Evolutionary conservation across 1,140 invertebrate genomes (phyloP).

Genomic region (Pemphigus obesinymphae): DNA sequence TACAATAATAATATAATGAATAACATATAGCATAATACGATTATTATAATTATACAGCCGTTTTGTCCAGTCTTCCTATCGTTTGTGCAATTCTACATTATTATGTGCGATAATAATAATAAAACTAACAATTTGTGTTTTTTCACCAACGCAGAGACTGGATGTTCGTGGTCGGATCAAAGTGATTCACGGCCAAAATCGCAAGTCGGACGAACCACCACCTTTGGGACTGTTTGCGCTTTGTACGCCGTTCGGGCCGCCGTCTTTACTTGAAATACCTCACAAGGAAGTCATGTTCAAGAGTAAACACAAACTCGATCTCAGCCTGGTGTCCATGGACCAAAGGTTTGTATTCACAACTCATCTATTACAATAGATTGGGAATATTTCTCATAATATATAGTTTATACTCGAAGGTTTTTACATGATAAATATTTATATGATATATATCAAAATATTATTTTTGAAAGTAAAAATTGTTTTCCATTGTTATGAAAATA

Average conservation of each 20-base stretch:
- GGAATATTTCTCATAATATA: too few species aligned
- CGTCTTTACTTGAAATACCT: conserved; percentile 79
- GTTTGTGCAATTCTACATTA: background rate
- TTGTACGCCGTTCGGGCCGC: conserved; percentile 96
- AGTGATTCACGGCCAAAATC: conserved; percentile 91
- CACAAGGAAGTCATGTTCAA: conserved; percentile 98
- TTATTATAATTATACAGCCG: background rate
- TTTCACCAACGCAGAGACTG: conserved; percentile 66
- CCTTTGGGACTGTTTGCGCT: conserved; percentile 92
- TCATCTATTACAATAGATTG: too few species aligned
- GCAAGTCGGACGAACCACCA: conserved; percentile 87
- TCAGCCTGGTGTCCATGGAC: conserved; percentile 94
- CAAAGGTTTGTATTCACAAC: conserved; percentile 62
- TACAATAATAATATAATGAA: background rate
- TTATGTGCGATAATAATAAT: background rate
- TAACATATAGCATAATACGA: background rate
- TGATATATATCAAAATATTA: too few species aligned
- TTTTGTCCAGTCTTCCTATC: background rate
- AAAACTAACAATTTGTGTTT: background rate
- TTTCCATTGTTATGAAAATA: too few species aligned
- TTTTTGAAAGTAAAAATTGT: too few species aligned
- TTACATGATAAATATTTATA: too few species aligned
- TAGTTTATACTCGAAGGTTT: too few species aligned
- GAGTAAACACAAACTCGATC: conserved; percentile 96
- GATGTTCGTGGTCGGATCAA: conserved; percentile 95